Conservation (phyloP, 1,140 invertebrate species). For the Piezodorus guildinii region DNA sequence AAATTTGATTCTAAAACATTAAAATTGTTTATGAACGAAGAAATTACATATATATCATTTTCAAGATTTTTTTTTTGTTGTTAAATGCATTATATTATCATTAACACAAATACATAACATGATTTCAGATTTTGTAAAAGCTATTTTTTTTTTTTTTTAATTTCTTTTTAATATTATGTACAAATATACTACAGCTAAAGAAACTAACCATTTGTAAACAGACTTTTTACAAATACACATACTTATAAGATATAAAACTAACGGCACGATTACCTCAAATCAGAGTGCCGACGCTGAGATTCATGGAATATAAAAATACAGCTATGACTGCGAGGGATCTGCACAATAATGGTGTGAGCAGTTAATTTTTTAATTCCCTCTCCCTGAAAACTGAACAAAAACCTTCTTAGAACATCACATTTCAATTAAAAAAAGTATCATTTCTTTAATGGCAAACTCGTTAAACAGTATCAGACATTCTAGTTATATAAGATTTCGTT, state of each 20-base stretch:
- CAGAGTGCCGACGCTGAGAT: neutral
- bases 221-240: neutral
- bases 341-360: neutral
- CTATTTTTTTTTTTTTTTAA: neutral
- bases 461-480: neutral
- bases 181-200: neutral
- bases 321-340: constrained; percentile 2
- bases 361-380: neutral
- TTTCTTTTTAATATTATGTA: neutral
- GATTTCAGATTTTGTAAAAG: neutral
- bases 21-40: no score
- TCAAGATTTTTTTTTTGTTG: neutral
- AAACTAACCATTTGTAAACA: neutral
- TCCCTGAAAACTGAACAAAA: neutral
- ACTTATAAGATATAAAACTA: neutral
- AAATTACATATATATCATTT: no score
- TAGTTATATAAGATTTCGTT: neutral
- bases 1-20: no score
- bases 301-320: constrained; percentile 1
- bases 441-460: no score
- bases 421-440: no score
- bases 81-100: neutral
- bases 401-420: no score
- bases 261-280: neutral
- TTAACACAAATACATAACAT: neutral